Conservation (phyloP, 2,888 invertebrate genomes). For the Laspeyria flexula region DNA sequence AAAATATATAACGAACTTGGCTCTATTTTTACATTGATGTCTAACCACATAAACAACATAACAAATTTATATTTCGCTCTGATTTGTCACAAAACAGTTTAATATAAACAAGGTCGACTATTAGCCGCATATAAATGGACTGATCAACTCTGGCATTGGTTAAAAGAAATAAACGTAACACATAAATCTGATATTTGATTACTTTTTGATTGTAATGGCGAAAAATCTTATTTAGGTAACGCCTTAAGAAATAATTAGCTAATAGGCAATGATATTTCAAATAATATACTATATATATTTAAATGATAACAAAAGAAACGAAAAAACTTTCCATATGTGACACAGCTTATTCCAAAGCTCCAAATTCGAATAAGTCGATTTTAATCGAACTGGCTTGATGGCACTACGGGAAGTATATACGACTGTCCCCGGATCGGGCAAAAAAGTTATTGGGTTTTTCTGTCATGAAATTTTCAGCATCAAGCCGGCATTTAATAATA, state of each 20-base stretch:
- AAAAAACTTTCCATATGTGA: no score
- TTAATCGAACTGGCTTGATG: no score
- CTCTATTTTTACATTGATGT: not conserved
- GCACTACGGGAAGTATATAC: no score
- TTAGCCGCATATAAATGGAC: slow-evolving; percentile 18
- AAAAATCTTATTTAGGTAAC: slow-evolving; percentile 1
- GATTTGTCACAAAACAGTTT: slow-evolving; percentile 40
- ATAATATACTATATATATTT: not conserved
- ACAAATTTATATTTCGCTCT: slow-evolving; percentile 41
- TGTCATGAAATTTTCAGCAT: no score
- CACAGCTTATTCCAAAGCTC: no score
- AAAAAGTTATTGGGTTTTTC: no score
- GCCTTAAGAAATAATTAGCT: not conserved
- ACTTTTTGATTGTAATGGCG: slow-evolving; percentile 6
- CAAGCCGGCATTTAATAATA: no score
- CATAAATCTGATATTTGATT: slow-evolving; percentile 26
- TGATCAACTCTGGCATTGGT: slow-evolving; percentile 16
- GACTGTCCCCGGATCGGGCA: no score
- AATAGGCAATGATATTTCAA: not conserved
- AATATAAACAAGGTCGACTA: slow-evolving; percentile 26
- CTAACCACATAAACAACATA: slow-evolving; percentile 18
- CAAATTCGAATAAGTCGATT: no score
- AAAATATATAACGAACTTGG: no score
- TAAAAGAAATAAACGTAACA: slow-evolving; percentile 27
- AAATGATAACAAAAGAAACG: not conserved